Conservation (phyloP, 2,113 vertebrate species). For the Cygnus buccinator region DNA sequence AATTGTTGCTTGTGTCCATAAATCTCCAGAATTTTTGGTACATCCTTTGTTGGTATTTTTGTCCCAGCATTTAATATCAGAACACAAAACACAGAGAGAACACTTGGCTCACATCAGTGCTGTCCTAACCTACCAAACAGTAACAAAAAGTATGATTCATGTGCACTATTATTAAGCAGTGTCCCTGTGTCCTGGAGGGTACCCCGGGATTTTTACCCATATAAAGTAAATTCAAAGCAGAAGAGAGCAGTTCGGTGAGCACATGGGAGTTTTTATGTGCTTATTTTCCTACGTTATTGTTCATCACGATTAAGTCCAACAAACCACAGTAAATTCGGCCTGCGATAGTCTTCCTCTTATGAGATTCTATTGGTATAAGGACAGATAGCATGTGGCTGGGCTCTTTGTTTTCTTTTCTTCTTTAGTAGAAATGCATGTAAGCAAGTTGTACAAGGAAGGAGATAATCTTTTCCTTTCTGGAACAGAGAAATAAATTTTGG, state of each 20-base stretch:
- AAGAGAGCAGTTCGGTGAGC: neutral
- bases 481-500: neutral
- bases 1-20: neutral
- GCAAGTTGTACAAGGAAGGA: neutral
- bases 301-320: slow-evolving; percentile 6
- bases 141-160: slow-evolving; percentile 44
- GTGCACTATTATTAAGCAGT: slow-evolving; percentile 1
- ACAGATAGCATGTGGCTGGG: neutral
- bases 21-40: neutral
- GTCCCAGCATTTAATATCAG: neutral
- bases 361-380: neutral
- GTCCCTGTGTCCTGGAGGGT: neutral
- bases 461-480: neutral
- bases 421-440: neutral
- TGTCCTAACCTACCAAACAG: neutral
- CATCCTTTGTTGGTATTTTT: slow-evolving; percentile 18
- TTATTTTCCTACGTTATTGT: neutral
- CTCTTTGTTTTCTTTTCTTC: neutral
- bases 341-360: neutral
- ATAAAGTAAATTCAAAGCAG: slow-evolving; percentile 35
- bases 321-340: neutral
- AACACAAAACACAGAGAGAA: slow-evolving; percentile 2
- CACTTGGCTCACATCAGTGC: neutral
- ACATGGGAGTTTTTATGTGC: neutral
- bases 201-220: neutral